phyloP scores from a whole-genome alignment of 2,888 invertebrate species.

The Polymixis lichenea region DNA sequence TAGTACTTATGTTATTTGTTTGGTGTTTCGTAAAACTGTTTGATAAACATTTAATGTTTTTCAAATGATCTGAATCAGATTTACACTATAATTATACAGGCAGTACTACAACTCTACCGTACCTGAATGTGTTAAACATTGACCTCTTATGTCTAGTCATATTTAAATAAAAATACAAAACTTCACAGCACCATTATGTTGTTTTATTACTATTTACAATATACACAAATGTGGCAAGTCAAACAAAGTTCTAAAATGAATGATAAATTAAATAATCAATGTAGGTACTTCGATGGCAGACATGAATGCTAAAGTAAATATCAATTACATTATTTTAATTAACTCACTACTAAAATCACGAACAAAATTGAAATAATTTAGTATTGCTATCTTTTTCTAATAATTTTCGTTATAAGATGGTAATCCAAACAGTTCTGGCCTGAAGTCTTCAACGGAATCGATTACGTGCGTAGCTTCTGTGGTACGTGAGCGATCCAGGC shows the following conservation, averaged over 20 bases:
- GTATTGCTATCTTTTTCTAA: constrained; percentile 23
- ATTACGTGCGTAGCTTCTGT: constrained; percentile 92
- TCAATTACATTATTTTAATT: background rate
- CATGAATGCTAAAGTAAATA: background rate
- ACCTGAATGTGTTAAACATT: constrained; percentile 56
- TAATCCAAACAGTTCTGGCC: constrained; percentile 95
- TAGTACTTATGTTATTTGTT: constrained; percentile 25
- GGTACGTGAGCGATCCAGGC: constrained; percentile 76
- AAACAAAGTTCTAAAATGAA: constrained; percentile 1
- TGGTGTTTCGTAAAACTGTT: constrained; percentile 48
- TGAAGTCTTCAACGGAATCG: constrained; percentile 93
- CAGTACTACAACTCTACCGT: constrained; percentile 43
- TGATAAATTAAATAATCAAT: background rate
- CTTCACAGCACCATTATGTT: constrained; percentile 36
- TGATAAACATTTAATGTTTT: constrained; percentile 57
- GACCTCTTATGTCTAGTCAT: constrained; percentile 60
- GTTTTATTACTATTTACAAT: constrained; percentile 51
- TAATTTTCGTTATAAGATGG: constrained; percentile 88
- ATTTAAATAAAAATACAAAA: constrained; percentile 54
- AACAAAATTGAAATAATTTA: background rate
- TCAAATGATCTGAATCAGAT: constrained; percentile 30
- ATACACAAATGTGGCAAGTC: constrained; percentile 12
- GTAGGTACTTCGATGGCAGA: background rate
- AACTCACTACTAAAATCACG: background rate
- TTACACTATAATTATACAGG: constrained; percentile 22